These are phyloP conservation scores for Temnopleurus reevesii DNA, from an alignment of 53 echinoderm and acorn worm genomes.

Conservation along the genomic window DNA sequence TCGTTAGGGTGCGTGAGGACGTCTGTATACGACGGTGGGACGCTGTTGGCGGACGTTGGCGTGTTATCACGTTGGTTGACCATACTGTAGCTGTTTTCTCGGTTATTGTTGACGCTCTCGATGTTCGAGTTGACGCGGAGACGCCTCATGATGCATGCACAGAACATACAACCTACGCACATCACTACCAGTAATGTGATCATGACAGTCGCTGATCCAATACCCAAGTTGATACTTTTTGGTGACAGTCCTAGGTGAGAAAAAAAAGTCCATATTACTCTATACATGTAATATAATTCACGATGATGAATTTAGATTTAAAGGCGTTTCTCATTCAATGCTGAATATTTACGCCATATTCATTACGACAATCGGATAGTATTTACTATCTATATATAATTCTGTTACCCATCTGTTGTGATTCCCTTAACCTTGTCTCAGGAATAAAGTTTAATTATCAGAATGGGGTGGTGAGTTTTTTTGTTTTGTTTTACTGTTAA, in stretches of 20 bases:
- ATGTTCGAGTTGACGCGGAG: constrained; percentile 34
- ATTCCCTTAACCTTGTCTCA: too few species aligned
- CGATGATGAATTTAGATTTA: too few species aligned
- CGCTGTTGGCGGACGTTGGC: neutral
- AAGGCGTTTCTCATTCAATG: too few species aligned
- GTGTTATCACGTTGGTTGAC: constrained; percentile 1
- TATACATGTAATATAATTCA: too few species aligned
- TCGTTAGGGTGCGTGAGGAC: constrained; percentile 37
- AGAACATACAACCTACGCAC: constrained; percentile 56
- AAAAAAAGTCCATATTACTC: neutral
- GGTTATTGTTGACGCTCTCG: constrained; percentile 27
- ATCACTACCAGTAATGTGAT: constrained; percentile 41
- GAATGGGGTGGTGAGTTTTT: too few species aligned
- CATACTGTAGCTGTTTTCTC: constrained; percentile 1
- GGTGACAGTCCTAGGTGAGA: neutral
- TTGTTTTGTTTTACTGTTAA: too few species aligned
- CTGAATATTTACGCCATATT: too few species aligned
- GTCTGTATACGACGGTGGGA: constrained; percentile 49
- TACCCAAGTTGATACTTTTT: constrained; percentile 26
- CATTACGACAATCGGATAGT: too few species aligned
- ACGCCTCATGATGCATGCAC: constrained; percentile 50
- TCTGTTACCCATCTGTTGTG: too few species aligned
- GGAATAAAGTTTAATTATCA: too few species aligned
- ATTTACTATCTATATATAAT: too few species aligned
- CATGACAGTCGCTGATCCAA: constrained; percentile 41